A percentile compares a stretch with the other conserved stretches of the same genome.
phyloP scores from a whole-genome alignment of 1,140 invertebrate species.

The Atta colombica region DNA sequence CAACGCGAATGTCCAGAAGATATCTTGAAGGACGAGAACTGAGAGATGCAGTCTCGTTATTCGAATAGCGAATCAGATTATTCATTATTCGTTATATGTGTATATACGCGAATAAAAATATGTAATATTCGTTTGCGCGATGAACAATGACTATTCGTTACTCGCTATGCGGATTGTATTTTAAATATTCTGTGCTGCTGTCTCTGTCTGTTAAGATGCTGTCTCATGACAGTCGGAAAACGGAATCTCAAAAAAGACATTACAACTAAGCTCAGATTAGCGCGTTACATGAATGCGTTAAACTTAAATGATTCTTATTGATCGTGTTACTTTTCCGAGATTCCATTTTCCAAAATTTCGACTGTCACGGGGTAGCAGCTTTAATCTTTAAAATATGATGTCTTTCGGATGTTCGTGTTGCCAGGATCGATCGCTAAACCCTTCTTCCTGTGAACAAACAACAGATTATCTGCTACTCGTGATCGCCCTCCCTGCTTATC shows the following conservation, averaged over 20 bases:
- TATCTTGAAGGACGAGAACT: neutral
- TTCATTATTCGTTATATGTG: slow-evolving; percentile 21
- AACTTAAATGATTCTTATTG: too few relatives aligned
- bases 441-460: slow-evolving; percentile 27
- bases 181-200: neutral
- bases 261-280: too few relatives aligned
- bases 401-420: slow-evolving; percentile 11
- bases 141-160: slow-evolving; percentile 38
- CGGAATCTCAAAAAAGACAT: too few relatives aligned
- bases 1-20: slow-evolving; percentile 1
- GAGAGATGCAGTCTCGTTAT: neutral
- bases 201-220: neutral
- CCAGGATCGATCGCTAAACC: slow-evolving; percentile 23
- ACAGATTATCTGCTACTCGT: slow-evolving; percentile 42
- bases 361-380: too few relatives aligned
- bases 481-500: slow-evolving; percentile 53
- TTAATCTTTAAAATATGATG: neutral
- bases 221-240: too few relatives aligned
- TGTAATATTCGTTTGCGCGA: slow-evolving; percentile 45
- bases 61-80: slow-evolving; percentile 26
- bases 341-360: too few relatives aligned
- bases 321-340: too few relatives aligned
- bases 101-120: slow-evolving; percentile 55
- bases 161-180: slow-evolving; percentile 9
- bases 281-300: too few relatives aligned